phyloP scores from a whole-genome alignment of 2,113 vertebrate genomes.

The Burhinus bistriatus region DNA sequence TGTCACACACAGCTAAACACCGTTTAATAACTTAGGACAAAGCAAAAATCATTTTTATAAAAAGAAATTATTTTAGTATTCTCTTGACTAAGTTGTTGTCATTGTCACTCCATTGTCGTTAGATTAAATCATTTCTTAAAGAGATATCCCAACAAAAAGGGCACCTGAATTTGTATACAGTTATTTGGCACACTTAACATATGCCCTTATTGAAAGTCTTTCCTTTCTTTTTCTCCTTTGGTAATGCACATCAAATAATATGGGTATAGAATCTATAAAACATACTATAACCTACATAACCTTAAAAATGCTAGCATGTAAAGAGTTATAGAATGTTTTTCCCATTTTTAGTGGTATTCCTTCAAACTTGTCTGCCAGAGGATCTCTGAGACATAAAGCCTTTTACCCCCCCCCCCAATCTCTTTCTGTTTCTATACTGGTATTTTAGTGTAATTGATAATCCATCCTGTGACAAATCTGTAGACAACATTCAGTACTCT shows the following conservation, averaged over 20 bases:
- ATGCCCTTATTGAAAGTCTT: neutral
- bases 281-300: accelerated
- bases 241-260: neutral
- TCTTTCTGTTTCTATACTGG: neutral
- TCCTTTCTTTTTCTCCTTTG: neutral
- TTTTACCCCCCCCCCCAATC: neutral
- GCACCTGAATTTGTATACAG: neutral
- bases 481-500: neutral
- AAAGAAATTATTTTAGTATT: neutral
- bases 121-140: neutral
- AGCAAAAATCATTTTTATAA: neutral
- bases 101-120: neutral
- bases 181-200: neutral
- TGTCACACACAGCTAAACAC: no score
- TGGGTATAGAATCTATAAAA: neutral
- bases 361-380: neutral
- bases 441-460: neutral
- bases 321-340: neutral
- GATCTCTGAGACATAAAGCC: neutral
- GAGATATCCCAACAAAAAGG: neutral
- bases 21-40: neutral
- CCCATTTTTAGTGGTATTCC: neutral
- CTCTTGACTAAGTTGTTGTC: neutral
- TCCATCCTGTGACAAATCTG: neutral
- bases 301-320: neutral